phyloP scores from a whole-genome alignment of 2,888 invertebrate species.

The Teinopalpus imperialis region DNA sequence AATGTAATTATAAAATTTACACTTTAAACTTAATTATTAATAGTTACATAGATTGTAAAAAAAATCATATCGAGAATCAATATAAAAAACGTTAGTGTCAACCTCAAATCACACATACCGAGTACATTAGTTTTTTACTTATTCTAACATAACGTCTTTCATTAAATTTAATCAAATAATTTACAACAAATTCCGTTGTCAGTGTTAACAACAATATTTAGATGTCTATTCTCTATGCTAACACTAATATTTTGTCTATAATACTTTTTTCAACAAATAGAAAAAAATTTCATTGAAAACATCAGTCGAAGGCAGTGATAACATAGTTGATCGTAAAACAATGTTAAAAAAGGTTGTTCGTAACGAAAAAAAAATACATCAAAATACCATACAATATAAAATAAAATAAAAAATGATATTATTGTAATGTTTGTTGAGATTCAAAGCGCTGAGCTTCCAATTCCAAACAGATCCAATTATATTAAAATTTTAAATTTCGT shows the following conservation, averaged over 20 bases:
- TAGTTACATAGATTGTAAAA: slow-evolving; percentile 35
- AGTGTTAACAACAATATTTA: slow-evolving; percentile 70
- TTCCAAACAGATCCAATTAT: too few species aligned
- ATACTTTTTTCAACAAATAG: slow-evolving; percentile 63
- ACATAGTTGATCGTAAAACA: slow-evolving; percentile 53
- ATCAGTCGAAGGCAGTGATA: slow-evolving; percentile 80
- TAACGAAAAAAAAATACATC: background rate
- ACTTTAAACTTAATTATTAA: slow-evolving; percentile 44
- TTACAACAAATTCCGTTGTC: slow-evolving; percentile 68
- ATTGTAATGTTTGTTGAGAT: slow-evolving; percentile 2
- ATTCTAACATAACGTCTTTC: slow-evolving; percentile 54
- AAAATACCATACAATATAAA: too few species aligned
- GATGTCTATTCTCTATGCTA: slow-evolving; percentile 32
- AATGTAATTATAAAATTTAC: slow-evolving; percentile 50
- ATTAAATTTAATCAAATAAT: slow-evolving; percentile 75
- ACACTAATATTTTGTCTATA: slow-evolving; percentile 59
- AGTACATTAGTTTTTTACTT: slow-evolving; percentile 48
- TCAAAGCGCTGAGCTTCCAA: background rate
- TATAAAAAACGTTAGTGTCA: slow-evolving; percentile 52
- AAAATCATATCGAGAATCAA: slow-evolving; percentile 52
- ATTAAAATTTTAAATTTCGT: background rate
- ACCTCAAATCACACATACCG: slow-evolving; percentile 66
- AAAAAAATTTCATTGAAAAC: slow-evolving; percentile 67
- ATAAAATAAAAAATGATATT: too few species aligned
- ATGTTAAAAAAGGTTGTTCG: slow-evolving; percentile 17